Base-by-base conservation (phyloP, 1,140 invertebrate species). In the Metopolophium dirhodum region DNA sequence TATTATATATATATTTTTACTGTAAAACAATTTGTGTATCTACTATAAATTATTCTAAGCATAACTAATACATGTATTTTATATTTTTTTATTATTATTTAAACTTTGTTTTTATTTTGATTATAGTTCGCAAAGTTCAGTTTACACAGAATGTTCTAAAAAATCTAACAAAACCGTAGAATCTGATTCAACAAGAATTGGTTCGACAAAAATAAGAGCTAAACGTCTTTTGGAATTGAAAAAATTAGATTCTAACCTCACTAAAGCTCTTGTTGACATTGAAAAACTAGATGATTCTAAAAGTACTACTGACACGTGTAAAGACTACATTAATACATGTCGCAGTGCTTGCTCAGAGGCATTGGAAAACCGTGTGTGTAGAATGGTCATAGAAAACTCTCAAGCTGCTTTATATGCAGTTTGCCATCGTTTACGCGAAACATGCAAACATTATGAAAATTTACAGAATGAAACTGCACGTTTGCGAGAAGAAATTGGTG, bases 61-160 rank as follows among this genome's bases (percentile, higher is more conserved):
- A n/a, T 14, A n/a, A 68, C n/a, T 4, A 18, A 68, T 68, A n/a
- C 11, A n/a, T 77, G 1, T 23, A 54, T 54, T 54, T 54, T 23
- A 77, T 41, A 9, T 68, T 68, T 68, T 68, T n/a, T 82, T 51
- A 30, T 57, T 93, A 49, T 45, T 49, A 91, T 23, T 85, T 35
- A 30, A 91, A 86, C 4, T 82, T 83, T 91, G 6, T 83, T 86
- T 93, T 45, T 68, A n/a, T 85, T 92, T 23, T 51, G 41, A 85
- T 86, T 86, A 41, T 22, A 93, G 91, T 93, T 86, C 91, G 30
- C 91, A 93, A 85, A 93, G 91, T 93, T 93, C 91, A 54, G 37
- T 93, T 45, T 41, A 85, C 18, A 85, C 82, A 18, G 49, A 93
- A 57, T 86, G 91, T 85, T 93, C 91, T 18, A 93, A 93, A 93